These are phyloP conservation scores for Acleris cristana DNA, from an alignment of 2,888 invertebrate species.

Conservation along the genomic window DNA sequence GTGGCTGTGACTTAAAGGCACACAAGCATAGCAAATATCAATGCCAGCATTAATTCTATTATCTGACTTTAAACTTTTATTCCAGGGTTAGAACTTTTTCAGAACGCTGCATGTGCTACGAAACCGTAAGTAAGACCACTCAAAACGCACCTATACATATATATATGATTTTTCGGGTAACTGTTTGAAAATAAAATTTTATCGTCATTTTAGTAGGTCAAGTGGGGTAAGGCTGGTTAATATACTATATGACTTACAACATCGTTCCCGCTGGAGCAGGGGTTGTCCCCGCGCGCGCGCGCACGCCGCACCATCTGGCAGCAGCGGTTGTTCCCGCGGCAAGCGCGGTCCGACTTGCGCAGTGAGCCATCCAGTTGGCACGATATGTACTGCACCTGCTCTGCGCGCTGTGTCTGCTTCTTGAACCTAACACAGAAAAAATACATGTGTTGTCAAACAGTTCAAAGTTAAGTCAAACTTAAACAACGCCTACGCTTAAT, in stretches of 20 bases:
- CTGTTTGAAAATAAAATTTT: too few relatives aligned
- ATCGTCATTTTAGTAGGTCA: too few relatives aligned
- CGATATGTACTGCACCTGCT: conserved; percentile 86
- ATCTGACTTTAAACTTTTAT: too few relatives aligned
- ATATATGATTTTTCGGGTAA: too few relatives aligned
- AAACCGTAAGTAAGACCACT: too few relatives aligned
- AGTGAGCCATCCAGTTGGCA: conserved; percentile 87
- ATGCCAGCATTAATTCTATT: too few relatives aligned
- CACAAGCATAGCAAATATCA: too few relatives aligned
- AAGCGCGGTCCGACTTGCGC: conserved; percentile 82
- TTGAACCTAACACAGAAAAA: conserved; percentile 55
- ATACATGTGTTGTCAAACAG: neutral
- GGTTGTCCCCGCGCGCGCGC: conserved; percentile 72
- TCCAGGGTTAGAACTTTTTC: too few relatives aligned
- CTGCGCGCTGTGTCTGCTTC: conserved; percentile 85
- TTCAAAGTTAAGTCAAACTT: neutral
- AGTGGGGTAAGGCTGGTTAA: neutral
- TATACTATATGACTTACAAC: conserved; percentile 56
- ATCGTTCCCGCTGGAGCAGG: conserved; percentile 81
- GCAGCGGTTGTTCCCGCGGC: conserved; percentile 60
- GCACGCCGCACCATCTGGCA: conserved; percentile 71
- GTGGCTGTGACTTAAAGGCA: too few relatives aligned
- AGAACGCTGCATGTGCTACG: too few relatives aligned
- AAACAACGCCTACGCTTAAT: too few relatives aligned
- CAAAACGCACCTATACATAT: too few relatives aligned